Percentiles rank a stretch among this genome's conserved stretches.
Evolutionary conservation across 2,113 vertebrate genomes (phyloP).

Genomic region (Cyrtonyx montezumae): DNA sequence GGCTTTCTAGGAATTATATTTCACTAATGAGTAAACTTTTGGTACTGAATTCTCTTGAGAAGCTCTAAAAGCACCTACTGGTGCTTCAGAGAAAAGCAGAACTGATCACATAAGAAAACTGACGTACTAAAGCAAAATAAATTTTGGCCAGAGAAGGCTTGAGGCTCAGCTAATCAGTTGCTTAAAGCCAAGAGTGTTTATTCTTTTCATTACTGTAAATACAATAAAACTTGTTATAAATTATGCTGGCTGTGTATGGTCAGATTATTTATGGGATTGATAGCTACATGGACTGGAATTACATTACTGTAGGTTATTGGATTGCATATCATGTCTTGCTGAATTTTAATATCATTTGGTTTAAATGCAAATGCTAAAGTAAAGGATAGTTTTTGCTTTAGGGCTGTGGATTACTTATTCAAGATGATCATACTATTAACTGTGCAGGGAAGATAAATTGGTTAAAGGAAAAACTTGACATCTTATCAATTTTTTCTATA

Average conservation of each 20-base stretch:
- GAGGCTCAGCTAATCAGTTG: constrained; percentile 1
- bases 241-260: not conserved
- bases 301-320: not conserved
- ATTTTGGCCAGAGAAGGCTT: not conserved
- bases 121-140: not conserved
- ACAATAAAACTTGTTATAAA: constrained; percentile 28
- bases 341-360: constrained; percentile 68
- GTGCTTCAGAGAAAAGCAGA: not conserved
- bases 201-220: constrained; percentile 23
- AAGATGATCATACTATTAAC: constrained; percentile 57
- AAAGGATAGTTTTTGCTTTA: constrained; percentile 57
- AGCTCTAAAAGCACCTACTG: not conserved
- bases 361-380: constrained; percentile 73
- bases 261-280: constrained; percentile 55
- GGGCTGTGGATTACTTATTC: constrained; percentile 31
- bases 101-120: not conserved
- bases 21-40: constrained; percentile 53
- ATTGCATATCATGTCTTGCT: constrained; percentile 36
- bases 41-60: not conserved
- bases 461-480: constrained; percentile 46
- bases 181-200: constrained; percentile 20
- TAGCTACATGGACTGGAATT: constrained; percentile 9
- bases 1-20: constrained; percentile 43
- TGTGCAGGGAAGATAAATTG: constrained; percentile 27
- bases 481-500: constrained; percentile 67